Evolutionary conservation across 1,140 invertebrate genomes (phyloP), one percentile per base, ranked within the genome.

Genomic region (Apis mellifera): DNA sequence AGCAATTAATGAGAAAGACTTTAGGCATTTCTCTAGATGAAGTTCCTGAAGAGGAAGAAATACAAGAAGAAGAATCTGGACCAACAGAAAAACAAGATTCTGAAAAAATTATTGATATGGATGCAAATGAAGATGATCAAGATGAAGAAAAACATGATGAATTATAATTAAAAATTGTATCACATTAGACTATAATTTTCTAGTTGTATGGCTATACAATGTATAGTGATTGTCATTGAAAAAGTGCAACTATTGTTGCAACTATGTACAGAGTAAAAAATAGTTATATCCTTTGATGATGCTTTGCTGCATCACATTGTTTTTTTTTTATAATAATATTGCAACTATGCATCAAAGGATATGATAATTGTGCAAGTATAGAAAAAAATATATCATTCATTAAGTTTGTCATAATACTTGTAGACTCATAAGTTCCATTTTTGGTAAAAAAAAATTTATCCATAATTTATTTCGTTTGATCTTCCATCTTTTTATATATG

Each of bases 21-120:
- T 90, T 99, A 50, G 97, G 98, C n/a, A 96, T 99, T 64, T 94
- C 97, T 13, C 84, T 96, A 19, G 96, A 98, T 86, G 98, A 98
- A 86, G 90, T 94, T 81, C 93, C 95, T 5, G 96, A 96, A 79
- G 92, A 95, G 42, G 95, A 95, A 70, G 95, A 95, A 4, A 91
- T 94, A 13, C 95, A 95, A 11, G 95, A 95, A 65, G 92, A 94
- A 60, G 90, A 92, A 23, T 91, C 91, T 26, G 91, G 90, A 12
- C 89, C 91, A 17, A 85, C 82, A 52, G 91, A 92, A 32, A 92
- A 91, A 17, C 90, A 93, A 21, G 89, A 93, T 74, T 90, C 94
- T 0, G 92, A 95, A 72, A 90, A 95, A 59, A 88, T 90, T 8
- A 93, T 94, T 19, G 93, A 94, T 78, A 94, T 95, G 65, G 94